Percentiles rank a stretch among this genome's conserved stretches.
These are phyloP conservation scores for Ranitomeya variabilis DNA, from an alignment of 2,113 vertebrate genomes.

Conservation along the genomic window DNA sequence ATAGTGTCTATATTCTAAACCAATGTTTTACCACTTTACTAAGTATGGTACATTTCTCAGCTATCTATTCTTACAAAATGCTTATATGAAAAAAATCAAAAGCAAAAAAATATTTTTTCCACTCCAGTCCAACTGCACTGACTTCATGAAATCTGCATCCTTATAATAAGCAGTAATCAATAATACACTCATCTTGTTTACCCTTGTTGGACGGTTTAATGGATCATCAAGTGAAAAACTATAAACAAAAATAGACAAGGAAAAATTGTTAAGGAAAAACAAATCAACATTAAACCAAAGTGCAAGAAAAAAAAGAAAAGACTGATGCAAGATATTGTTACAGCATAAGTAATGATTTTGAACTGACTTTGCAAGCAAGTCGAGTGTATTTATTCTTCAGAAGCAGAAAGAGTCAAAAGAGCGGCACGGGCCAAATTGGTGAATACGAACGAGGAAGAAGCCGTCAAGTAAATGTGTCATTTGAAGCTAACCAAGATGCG, in stretches of 20 bases:
- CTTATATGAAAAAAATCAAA: not conserved
- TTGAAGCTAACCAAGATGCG: not conserved
- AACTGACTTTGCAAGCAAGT: slow-evolving; percentile 15
- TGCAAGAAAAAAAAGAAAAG: slow-evolving; percentile 13
- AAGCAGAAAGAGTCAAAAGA: not conserved
- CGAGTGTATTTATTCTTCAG: slow-evolving; percentile 19
- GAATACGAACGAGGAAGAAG: slow-evolving; percentile 1
- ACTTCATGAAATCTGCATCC: not conserved
- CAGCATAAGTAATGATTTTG: slow-evolving; percentile 27
- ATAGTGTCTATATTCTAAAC: not conserved
- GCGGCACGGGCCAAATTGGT: not conserved
- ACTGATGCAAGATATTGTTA: slow-evolving; percentile 34
- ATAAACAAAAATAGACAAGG: slow-evolving; percentile 10
- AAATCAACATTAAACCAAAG: slow-evolving; percentile 23
- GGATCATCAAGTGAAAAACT: slow-evolving; percentile 40
- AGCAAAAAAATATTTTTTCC: not conserved
- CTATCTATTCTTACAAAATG: not conserved
- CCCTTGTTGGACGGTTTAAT: slow-evolving; percentile 33
- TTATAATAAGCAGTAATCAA: slow-evolving; percentile 28
- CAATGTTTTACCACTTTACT: not conserved
- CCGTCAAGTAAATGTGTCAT: not conserved
- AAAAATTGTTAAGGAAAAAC: not conserved
- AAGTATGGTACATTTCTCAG: not conserved
- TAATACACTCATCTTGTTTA: slow-evolving; percentile 30
- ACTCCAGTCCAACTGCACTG: not conserved